These are phyloP conservation scores for Ammospiza nelsoni DNA, from an alignment of 2,113 vertebrate species.

Conservation along the genomic window DNA sequence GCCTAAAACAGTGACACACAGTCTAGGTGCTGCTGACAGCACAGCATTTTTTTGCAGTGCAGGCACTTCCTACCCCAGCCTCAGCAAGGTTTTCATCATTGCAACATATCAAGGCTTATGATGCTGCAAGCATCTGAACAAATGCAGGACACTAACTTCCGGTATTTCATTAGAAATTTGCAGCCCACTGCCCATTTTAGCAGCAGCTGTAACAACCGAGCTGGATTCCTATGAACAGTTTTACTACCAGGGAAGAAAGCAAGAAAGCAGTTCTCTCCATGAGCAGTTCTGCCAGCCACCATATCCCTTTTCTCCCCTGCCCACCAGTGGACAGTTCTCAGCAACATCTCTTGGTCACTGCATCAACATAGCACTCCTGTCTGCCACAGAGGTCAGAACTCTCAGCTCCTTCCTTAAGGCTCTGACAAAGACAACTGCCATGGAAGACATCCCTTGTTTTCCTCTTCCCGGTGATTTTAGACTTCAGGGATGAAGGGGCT, in stretches of 20 bases:
- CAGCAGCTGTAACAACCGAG: not conserved
- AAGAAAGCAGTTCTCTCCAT: not conserved
- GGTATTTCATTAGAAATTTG: not conserved
- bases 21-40: not conserved
- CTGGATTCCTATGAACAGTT: not conserved
- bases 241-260: not conserved
- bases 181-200: not conserved
- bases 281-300: not conserved
- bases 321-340: not conserved
- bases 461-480: not conserved
- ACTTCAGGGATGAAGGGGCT: not conserved
- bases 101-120: not conserved
- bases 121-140: not conserved
- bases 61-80: not conserved
- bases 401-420: not conserved
- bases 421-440: not conserved
- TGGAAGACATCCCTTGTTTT: rapidly evolving
- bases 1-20: not conserved
- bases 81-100: not conserved
- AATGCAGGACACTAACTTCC: not conserved
- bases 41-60: not conserved
- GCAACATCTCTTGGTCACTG: not conserved
- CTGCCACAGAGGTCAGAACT: not conserved
- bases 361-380: not conserved
- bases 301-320: not conserved